phyloP scores from a whole-genome alignment of 2,888 invertebrate genomes.

The Thecocarcelia acutangulata region DNA sequence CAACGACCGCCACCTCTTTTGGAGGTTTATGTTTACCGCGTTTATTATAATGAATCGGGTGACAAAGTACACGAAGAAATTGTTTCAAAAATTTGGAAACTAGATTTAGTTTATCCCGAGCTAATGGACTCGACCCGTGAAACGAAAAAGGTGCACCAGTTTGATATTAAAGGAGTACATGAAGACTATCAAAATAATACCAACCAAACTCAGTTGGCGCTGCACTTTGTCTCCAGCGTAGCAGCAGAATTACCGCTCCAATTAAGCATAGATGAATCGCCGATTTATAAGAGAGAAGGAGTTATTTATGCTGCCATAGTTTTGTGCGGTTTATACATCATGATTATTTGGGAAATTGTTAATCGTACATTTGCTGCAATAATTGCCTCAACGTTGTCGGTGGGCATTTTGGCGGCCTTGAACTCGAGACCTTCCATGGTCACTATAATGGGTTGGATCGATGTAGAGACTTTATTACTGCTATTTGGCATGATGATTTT shows the following conservation, averaged over 20 bases:
- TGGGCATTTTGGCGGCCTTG: conserved; percentile 86
- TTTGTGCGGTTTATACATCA: conserved; percentile 87
- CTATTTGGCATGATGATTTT: conserved; percentile 91
- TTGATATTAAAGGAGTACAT: conserved; percentile 73
- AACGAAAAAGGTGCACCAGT: conserved; percentile 80
- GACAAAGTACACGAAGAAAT: conserved; percentile 73
- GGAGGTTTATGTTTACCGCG: conserved; percentile 74
- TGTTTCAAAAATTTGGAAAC: conserved; percentile 75
- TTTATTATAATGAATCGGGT: conserved; percentile 74
- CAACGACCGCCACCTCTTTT: conserved; percentile 72
- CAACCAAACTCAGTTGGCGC: conserved; percentile 74
- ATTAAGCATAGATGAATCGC: conserved; percentile 85
- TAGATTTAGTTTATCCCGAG: conserved; percentile 78
- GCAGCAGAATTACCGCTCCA: conserved; percentile 82
- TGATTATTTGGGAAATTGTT: conserved; percentile 89
- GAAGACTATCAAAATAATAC: conserved; percentile 68
- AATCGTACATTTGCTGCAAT: conserved; percentile 89
- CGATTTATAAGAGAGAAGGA: conserved; percentile 85
- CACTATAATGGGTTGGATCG: conserved; percentile 89
- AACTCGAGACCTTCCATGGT: conserved; percentile 87
- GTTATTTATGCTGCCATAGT: conserved; percentile 88
- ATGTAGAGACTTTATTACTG: conserved; percentile 86
- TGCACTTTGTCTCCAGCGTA: conserved; percentile 77
- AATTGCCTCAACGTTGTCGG: conserved; percentile 86
- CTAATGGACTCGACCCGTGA: conserved; percentile 81